Evolutionary conservation across 1,140 invertebrate genomes (phyloP), one percentile per base, ranked within the genome.

Genomic region (Pantala flavescens): DNA sequence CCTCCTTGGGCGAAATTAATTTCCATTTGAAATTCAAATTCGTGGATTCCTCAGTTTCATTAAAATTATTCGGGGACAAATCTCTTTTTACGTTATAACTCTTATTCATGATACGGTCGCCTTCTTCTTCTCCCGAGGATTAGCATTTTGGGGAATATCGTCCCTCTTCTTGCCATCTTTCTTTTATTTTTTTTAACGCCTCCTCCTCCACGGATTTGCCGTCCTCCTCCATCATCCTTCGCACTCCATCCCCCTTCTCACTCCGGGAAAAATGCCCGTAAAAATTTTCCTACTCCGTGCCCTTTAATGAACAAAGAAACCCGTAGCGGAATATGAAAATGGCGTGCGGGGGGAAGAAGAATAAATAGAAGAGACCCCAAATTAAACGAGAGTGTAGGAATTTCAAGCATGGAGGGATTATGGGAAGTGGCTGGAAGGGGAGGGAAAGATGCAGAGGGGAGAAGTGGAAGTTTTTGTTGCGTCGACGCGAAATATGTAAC

Each of bases 1-100:
- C 49, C 12, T 63, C 49, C 16, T 63, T 16, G 49, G 16, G 49
- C 49, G 49, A 63, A 63, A 63, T 63, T 63, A 63, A 63, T 63
- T 63, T 63, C 14, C 49, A 63, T 63, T 63, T 63, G 49, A 63
- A 63, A 19, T 63, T 63, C 49, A 63, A 63, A 63, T 63, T 63
- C 49, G 12, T 19, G 49, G 49, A 63, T 63, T 63, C 49, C 49
- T 63, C 49, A 3, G 49, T 63, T 63, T 63, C 49, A 63, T 63
- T 63, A 63, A 63, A 63, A 63, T 63, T 63, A 63, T 63, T 63
- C 49, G 49, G n/a, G 49, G 49, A 63, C 49, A 63, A 63, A 63
- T 63, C 49, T 63, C 49, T 63, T 63, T 63, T 63, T 63, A 63
- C 49, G 49, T 63, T 63, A 63, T 63, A 63, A 63, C 49, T 63